Conservation (phyloP, 2,113 vertebrate genomes). For the Mungos mungo region DNA sequence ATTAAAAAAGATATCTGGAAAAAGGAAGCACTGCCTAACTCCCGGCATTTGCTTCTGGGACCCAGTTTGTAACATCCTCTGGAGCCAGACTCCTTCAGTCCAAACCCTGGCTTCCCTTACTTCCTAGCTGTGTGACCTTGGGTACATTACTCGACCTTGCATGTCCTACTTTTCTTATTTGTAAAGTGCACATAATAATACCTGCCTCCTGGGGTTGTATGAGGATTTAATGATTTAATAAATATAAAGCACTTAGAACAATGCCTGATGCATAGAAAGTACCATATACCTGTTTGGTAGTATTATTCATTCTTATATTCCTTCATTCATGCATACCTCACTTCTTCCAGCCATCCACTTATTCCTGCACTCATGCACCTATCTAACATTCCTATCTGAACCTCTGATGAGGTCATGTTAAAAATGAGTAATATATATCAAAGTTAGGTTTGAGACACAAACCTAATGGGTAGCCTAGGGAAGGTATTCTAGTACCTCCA, state of each 20-base stretch:
- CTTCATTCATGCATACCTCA: constrained; percentile 17
- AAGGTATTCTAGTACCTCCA: not conserved
- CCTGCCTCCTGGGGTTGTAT: constrained; percentile 14
- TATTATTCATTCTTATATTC: constrained; percentile 33
- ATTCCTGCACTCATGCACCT: not conserved
- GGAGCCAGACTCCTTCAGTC: not conserved
- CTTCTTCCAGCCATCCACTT: constrained; percentile 7
- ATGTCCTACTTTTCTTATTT: constrained; percentile 31
- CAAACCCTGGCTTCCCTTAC: not conserved
- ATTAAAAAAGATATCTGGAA: not conserved
- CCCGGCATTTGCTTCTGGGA: not conserved
- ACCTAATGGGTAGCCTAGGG: not conserved
- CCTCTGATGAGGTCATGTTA: constrained; percentile 8
- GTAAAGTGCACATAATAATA: constrained; percentile 12
- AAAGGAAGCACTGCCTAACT: not conserved
- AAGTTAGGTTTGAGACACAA: constrained; percentile 25
- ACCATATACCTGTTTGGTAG: not conserved
- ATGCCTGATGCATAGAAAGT: constrained; percentile 9
- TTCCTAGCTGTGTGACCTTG: not conserved
- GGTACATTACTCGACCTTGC: not conserved
- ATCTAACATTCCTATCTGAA: not conserved
- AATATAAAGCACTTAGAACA: constrained; percentile 49
- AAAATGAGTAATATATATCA: constrained; percentile 41
- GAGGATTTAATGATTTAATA: constrained; percentile 67
- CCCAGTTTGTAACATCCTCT: not conserved